Percentiles rank a stretch among this genome's conserved stretches.
Conservation (phyloP, 2,888 invertebrate genomes). For the Leptinotarsa haldemani region DNA sequence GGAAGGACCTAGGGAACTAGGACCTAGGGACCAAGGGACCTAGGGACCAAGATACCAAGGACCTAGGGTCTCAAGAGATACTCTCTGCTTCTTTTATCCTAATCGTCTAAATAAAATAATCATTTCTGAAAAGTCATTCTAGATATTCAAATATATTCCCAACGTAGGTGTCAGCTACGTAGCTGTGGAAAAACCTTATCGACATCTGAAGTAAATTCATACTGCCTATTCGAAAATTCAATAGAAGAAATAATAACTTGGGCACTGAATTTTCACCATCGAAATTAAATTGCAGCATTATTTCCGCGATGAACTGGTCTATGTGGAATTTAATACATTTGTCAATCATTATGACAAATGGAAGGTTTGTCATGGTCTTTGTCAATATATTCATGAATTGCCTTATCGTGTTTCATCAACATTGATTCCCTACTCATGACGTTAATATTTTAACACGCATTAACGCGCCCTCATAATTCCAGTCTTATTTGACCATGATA, state of each 20-base stretch:
- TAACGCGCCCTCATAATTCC: neutral
- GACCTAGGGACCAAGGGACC: too few species aligned
- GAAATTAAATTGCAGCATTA: neutral
- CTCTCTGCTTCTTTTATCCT: too few species aligned
- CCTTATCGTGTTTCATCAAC: neutral
- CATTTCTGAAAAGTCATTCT: too few species aligned
- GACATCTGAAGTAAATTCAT: neutral
- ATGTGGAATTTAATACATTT: neutral
- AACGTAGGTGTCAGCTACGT: too few species aligned
- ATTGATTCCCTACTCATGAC: neutral
- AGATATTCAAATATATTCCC: too few species aligned
- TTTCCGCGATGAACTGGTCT: neutral
- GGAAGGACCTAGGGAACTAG: too few species aligned
- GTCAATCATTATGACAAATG: neutral
- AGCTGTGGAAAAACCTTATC: neutral
- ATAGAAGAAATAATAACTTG: neutral
- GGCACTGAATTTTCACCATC: neutral
- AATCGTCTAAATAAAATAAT: too few species aligned
- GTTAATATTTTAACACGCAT: neutral
- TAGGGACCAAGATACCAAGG: too few species aligned
- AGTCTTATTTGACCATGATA: neutral
- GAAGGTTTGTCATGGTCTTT: neutral
- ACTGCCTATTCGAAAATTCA: neutral
- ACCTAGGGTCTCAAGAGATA: too few species aligned
- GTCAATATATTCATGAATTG: neutral